phyloP scores from a whole-genome alignment of 2,797 vertebrate genomes.

The Pseudotriccus pelzelni region DNA sequence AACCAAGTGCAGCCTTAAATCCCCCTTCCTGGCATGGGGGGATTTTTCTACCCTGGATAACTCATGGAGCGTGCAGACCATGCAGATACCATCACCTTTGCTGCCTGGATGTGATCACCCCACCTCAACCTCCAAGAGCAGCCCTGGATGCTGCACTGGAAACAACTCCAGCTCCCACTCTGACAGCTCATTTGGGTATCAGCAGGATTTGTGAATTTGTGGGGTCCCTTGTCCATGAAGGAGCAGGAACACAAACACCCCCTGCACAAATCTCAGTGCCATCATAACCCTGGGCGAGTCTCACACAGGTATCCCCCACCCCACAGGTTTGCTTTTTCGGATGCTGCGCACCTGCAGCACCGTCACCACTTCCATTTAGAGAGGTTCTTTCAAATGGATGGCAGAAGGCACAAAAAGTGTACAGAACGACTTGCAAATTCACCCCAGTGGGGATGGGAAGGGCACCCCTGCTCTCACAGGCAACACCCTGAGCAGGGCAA shows the following conservation, averaged over 20 bases:
- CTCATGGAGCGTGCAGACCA: rapidly evolving
- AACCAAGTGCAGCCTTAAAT: not conserved
- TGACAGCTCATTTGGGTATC: not conserved
- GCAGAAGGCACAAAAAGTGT: rapidly evolving
- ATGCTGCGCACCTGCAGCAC: not conserved
- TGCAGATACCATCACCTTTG: not conserved
- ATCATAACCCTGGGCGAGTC: rapidly evolving
- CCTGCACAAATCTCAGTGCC: not conserved
- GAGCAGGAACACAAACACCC: not conserved
- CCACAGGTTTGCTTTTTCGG: not conserved
- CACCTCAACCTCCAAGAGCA: rapidly evolving
- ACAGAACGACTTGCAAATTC: not conserved
- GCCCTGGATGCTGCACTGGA: not conserved
- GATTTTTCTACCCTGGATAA: not conserved
- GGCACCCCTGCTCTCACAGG: rapidly evolving
- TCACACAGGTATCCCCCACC: not conserved
- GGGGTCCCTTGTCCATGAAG: no score
- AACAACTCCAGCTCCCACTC: not conserved
- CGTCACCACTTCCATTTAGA: not conserved
- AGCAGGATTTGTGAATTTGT: rapidly evolving
- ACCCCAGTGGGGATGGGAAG: not conserved
- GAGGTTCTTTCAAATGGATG: rapidly evolving
- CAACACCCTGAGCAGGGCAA: rapidly evolving
- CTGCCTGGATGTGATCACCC: not conserved
- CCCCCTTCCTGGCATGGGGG: not conserved